Evolutionary conservation across 2,797 vertebrate genomes (phyloP).

Genomic region (Mormyrops attenuatus): DNA sequence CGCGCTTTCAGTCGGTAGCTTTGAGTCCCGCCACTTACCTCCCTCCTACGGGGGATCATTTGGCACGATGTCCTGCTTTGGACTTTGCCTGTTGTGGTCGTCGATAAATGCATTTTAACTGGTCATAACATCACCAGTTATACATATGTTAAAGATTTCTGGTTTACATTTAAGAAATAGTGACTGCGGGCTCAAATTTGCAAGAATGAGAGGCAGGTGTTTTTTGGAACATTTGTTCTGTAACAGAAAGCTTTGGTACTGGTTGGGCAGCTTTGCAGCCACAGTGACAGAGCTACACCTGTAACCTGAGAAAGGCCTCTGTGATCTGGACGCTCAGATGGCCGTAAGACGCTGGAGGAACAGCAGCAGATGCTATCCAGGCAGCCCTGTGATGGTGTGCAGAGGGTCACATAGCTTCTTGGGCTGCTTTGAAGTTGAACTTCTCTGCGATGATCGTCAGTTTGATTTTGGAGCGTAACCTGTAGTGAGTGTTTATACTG

Average conservation of each 20-base stretch:
- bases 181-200: neutral
- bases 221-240: neutral
- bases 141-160: neutral
- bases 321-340: neutral
- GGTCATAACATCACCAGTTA: neutral
- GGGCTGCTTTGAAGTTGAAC: neutral
- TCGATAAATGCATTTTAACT: neutral
- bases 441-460: neutral
- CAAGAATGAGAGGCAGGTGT: neutral
- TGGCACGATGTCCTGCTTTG: neutral
- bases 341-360: neutral
- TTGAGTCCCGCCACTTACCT: neutral
- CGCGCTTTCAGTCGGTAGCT: neutral
- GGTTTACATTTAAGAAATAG: neutral
- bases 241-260: neutral
- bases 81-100: neutral
- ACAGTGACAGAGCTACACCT: neutral
- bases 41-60: neutral
- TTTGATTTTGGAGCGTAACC: neutral
- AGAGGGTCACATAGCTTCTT: neutral
- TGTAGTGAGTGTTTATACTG: neutral
- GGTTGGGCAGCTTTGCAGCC: neutral
- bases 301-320: neutral
- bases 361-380: neutral
- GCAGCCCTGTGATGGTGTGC: neutral